Evolutionary conservation across 2,113 vertebrate species (phyloP), one percentile per base, ranked within the genome.

Genomic region (Sturnira hondurensis): DNA sequence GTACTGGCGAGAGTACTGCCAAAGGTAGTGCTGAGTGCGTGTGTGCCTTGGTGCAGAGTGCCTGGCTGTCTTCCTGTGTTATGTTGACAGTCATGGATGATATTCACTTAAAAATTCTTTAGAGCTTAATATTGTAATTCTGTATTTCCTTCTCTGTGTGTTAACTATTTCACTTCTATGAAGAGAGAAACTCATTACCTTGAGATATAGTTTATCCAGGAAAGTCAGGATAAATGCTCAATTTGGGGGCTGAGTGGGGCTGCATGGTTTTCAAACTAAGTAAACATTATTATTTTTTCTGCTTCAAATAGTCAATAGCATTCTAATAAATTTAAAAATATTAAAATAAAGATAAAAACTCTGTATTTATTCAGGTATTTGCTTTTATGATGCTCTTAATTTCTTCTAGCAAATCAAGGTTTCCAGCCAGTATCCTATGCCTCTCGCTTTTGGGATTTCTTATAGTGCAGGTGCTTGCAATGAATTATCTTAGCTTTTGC

Each of bases 41-140:
- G 7, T 43, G 16, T 70, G 13, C 17, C 41, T 41, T 36, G 5
- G 41, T 5, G 9, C 19, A 63, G 45, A 63, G 38, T 36, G 2
- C 20, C 45, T 71, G 63, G 19, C 52, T 83, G n/a, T 52, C 47
- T 28, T 94, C 41, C 86, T 85, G 36, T 70, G 31, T 83, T 82
- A 22, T 87, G 15, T 78, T 81, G 61, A 43, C 71, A 77, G 20
- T 50, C 38, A 0, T 41, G 86, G 38, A 73, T 54, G 36, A 31
- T 73, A 87, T 50, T 86, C 92, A 5, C 36, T 38, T 86, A 77
- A 86, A 58, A 61, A 71, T 73, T 85, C 24, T 86, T 65, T 92
- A 89, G 78, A 83, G 33, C 71, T 82, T 74, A 88, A 67, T 36
- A 26, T 89, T 94, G 84, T 43, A 81, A 70, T 93, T 95, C 3